Evolutionary conservation across 2,888 invertebrate genomes (phyloP).

Genomic region (Trichopoda pennipes): DNA sequence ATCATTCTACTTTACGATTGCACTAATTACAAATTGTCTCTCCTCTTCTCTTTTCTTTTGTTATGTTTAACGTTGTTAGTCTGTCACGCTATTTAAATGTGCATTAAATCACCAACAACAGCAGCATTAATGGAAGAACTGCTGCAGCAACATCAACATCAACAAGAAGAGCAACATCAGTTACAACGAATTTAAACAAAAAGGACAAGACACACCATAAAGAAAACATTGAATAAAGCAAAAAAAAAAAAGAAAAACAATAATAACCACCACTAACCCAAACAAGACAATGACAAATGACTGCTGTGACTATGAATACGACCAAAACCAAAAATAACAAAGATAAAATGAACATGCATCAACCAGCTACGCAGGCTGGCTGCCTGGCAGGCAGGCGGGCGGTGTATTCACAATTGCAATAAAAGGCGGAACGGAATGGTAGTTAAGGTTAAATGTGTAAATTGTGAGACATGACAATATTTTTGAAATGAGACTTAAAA

Average conservation of each 20-base stretch:
- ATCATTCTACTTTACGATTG: constrained; percentile 5
- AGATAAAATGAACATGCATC: constrained; percentile 32
- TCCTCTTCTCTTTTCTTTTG: constrained; percentile 10
- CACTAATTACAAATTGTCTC: constrained; percentile 46
- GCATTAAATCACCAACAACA: constrained; percentile 45
- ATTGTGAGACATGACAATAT: constrained; percentile 63
- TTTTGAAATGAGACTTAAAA: constrained; percentile 45
- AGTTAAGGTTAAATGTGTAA: constrained; percentile 62
- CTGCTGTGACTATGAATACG: constrained; percentile 11
- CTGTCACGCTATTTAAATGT: constrained; percentile 48
- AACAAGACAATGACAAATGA: constrained; percentile 67
- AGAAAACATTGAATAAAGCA: no score
- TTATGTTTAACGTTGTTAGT: constrained; percentile 25
- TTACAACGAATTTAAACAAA: constrained; percentile 42
- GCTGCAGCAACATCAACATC: constrained; percentile 26
- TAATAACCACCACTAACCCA: constrained; percentile 27
- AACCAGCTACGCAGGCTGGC: constrained; percentile 5
- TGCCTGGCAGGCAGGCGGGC: neutral
- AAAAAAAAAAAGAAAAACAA: neutral
- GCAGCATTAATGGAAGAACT: constrained; percentile 7
- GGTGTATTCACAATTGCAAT: constrained; percentile 7
- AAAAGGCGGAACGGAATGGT: constrained; percentile 24
- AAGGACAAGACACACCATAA: neutral
- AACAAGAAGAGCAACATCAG: constrained; percentile 29
- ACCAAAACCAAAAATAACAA: constrained; percentile 50